Percentiles rank a stretch among this genome's conserved stretches.
Evolutionary conservation across 2,113 vertebrate genomes (phyloP).

Genomic region (Chlamydotis undulata): DNA sequence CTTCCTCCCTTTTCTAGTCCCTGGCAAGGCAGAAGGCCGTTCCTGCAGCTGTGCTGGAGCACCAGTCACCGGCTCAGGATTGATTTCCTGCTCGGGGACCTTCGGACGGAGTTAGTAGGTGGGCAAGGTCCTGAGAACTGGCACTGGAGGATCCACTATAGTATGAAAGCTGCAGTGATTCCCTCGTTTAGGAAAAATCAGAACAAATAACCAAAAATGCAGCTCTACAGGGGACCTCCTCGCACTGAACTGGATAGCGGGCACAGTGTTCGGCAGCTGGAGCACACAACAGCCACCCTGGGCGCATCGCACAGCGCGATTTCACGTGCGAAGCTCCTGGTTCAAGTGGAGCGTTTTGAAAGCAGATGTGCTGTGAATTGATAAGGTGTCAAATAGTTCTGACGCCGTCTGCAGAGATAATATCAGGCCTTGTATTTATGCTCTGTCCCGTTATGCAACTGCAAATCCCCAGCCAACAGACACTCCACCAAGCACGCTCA

Average conservation of each 20-base stretch:
- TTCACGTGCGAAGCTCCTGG: not conserved
- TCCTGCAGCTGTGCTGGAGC: not conserved
- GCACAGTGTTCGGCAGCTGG: accelerated
- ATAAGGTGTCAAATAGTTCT: not conserved
- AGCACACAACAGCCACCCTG: not conserved
- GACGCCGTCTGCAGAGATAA: not conserved
- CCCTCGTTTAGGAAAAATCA: not conserved
- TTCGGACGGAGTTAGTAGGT: not conserved
- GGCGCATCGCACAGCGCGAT: accelerated
- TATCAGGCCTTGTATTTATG: not conserved
- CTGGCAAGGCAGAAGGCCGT: not conserved
- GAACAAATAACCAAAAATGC: not conserved
- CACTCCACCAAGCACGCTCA: accelerated
- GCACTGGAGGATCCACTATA: not conserved
- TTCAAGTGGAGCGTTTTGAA: not conserved
- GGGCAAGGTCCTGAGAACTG: not conserved
- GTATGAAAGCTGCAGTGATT: not conserved
- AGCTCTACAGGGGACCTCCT: not conserved
- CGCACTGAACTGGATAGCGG: not conserved
- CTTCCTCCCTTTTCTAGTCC: not conserved
- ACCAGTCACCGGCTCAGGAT: accelerated
- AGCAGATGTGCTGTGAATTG: not conserved
- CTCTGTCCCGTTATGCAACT: not conserved
- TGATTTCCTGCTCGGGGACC: not conserved
- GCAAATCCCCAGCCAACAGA: not conserved